Evolutionary conservation across 2,113 vertebrate genomes (phyloP).

Genomic region (Dasyornis broadbenti): DNA sequence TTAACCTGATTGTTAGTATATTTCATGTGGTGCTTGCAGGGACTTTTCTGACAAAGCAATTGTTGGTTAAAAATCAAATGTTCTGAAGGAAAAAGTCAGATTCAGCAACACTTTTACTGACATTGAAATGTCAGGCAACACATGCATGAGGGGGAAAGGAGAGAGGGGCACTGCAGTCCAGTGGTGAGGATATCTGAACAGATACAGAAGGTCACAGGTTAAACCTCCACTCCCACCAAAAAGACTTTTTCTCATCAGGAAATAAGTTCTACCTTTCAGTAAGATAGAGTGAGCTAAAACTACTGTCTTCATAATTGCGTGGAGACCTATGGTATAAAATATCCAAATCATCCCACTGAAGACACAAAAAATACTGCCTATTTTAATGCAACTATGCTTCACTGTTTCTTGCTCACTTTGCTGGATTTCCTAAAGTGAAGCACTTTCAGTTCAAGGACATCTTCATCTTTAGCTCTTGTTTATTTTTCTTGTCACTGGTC

Average conservation of each 20-base stretch:
- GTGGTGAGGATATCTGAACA: neutral
- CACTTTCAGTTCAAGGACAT: conserved; percentile 61
- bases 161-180: neutral
- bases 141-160: neutral
- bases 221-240: neutral
- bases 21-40: neutral
- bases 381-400: conserved; percentile 39
- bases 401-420: conserved; percentile 28
- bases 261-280: neutral
- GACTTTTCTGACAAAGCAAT: neutral
- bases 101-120: neutral
- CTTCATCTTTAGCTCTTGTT: conserved; percentile 63
- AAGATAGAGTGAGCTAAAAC: neutral
- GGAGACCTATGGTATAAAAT: neutral
- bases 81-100: neutral
- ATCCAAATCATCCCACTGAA: neutral
- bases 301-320: neutral
- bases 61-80: neutral
- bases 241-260: neutral
- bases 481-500: conserved; percentile 67
- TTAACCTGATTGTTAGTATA: neutral
- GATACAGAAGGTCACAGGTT: neutral
- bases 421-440: conserved; percentile 45
- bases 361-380: conserved; percentile 19
- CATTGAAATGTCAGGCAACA: neutral